A percentile compares a stretch with the other conserved stretches of the same genome.
These are phyloP conservation scores for Ophioninae sp. DNA, from an alignment of 2,888 invertebrate species.

Conservation along the genomic window DNA sequence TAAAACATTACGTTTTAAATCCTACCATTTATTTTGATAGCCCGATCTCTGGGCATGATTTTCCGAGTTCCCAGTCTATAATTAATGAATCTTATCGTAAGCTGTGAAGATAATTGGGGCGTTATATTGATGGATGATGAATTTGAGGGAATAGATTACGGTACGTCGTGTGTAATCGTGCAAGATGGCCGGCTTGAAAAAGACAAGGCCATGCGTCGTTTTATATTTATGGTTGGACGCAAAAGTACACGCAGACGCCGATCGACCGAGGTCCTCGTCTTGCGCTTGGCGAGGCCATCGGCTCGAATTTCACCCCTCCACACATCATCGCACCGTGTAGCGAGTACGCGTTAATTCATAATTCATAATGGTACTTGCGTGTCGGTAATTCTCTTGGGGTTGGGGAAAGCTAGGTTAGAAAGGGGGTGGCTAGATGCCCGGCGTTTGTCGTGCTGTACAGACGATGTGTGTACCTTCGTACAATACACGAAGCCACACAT, in stretches of 20 bases:
- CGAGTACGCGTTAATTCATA: constrained; percentile 74
- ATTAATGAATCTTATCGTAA: neutral
- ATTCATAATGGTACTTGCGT: constrained; percentile 77
- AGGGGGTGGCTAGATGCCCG: constrained; percentile 57
- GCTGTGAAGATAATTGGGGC: neutral
- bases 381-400: constrained; percentile 70
- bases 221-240: neutral
- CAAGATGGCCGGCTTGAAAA: constrained; percentile 49
- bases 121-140: neutral
- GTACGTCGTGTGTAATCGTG: constrained; percentile 16
- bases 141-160: neutral
- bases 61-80: neutral
- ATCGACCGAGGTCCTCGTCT: constrained; percentile 42
- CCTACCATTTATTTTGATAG: no score
- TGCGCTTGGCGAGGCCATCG: constrained; percentile 50
- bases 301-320: constrained; percentile 31
- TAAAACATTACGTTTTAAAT: no score
- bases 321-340: constrained; percentile 32
- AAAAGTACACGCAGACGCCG: neutral
- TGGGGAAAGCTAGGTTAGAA: neutral
- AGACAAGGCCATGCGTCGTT: constrained; percentile 42
- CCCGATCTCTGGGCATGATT: no score
- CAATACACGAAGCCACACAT: constrained; percentile 52
- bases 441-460: constrained; percentile 44
- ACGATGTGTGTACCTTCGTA: neutral